Conservation (phyloP, 2,113 vertebrate genomes). For the Octodon degus region DNA sequence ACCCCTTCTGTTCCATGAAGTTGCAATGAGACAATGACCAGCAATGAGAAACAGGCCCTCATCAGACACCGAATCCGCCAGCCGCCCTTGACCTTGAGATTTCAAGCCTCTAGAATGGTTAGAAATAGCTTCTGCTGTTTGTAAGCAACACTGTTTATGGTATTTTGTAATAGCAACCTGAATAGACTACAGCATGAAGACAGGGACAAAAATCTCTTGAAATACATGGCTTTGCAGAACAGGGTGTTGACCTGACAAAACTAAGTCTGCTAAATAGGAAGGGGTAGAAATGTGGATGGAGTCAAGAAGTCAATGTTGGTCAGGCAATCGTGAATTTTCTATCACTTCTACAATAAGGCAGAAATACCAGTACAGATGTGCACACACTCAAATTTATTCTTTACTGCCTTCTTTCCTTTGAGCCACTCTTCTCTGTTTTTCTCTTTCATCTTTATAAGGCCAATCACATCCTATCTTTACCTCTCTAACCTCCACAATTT, state of each 20-base stretch:
- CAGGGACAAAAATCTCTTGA: background rate
- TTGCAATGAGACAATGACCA: background rate
- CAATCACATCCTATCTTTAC: background rate
- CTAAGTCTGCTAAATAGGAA: background rate
- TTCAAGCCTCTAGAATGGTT: background rate
- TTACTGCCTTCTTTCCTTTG: background rate
- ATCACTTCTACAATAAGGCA: background rate
- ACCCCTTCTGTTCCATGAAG: background rate
- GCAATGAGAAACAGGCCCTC: background rate
- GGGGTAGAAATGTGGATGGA: background rate
- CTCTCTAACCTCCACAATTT: background rate
- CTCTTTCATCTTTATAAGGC: background rate
- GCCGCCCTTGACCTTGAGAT: background rate
- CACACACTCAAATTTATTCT: background rate
- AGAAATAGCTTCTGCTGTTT: background rate
- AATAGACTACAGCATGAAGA: background rate
- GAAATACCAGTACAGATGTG: background rate
- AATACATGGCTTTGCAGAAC: background rate
- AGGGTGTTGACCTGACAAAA: background rate
- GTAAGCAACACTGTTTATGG: background rate
- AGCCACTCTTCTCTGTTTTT: background rate
- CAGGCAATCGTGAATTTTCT: background rate
- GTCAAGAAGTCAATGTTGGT: background rate
- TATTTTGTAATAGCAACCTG: background rate
- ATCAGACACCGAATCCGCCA: background rate